phyloP scores from a whole-genome alignment of 1,140 invertebrate genomes.

The Papilio dardanus region DNA sequence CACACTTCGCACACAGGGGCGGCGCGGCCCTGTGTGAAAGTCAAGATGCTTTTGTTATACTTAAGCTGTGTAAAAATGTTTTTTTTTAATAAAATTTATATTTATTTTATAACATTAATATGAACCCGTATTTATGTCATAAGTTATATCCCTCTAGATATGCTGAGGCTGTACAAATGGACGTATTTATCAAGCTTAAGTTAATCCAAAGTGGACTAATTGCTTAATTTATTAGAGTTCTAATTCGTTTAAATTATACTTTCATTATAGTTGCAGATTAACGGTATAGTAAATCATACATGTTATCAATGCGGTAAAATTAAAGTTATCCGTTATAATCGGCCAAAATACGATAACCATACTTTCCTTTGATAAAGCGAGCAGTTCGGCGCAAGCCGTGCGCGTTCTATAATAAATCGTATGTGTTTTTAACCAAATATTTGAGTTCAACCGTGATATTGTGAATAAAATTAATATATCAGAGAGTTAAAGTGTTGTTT shows the following conservation, averaged over 20 bases:
- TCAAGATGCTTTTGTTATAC: not conserved
- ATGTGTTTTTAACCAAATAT: not conserved
- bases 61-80: no score
- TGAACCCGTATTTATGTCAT: not conserved
- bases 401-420: not conserved
- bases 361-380: not conserved
- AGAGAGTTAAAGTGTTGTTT: not conserved
- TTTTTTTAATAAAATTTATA: no score
- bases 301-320: conserved; percentile 6
- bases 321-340: conserved; percentile 3
- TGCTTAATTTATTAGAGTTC: not conserved
- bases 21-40: no score
- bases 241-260: not conserved
- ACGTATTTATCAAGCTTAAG: conserved; percentile 1
- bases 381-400: not conserved
- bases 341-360: conserved; percentile 6
- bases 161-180: not conserved
- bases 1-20: no score
- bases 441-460: not conserved
- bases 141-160: not conserved
- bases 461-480: not conserved
- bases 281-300: conserved; percentile 7
- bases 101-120: not conserved
- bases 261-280: not conserved
- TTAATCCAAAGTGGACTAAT: not conserved